Conservation (phyloP, 2,797 vertebrate genomes). For the Crax fasciolata region DNA sequence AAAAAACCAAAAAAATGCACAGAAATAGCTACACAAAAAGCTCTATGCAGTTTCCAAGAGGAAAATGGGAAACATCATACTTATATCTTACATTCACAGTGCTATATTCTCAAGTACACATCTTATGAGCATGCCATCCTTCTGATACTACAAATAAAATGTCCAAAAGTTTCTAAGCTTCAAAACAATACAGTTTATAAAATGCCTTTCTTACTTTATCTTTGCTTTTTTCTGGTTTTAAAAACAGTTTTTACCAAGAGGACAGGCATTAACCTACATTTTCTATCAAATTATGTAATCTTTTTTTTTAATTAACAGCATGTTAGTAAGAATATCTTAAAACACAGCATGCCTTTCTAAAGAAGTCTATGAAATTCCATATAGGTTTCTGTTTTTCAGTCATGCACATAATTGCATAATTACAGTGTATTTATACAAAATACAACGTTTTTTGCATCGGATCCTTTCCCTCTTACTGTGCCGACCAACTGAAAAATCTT, state of each 20-base stretch:
- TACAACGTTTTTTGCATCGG: not conserved
- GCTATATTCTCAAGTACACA: not conserved
- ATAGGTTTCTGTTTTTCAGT: not conserved
- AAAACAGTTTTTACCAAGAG: not conserved
- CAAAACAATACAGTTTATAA: not conserved
- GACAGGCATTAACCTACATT: not conserved
- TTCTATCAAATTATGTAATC: not conserved
- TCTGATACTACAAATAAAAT: conserved; percentile 15
- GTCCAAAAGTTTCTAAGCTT: not conserved
- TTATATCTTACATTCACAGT: not conserved
- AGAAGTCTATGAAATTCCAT: not conserved
- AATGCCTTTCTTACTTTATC: not conserved
- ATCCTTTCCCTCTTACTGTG: not conserved
- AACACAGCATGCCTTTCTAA: not conserved
- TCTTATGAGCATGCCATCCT: not conserved
- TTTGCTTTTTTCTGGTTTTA: not conserved
- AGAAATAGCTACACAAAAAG: not conserved
- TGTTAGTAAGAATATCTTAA: not conserved
- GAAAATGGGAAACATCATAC: not conserved
- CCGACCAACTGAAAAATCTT: not conserved
- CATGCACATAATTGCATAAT: not conserved
- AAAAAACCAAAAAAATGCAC: not conserved
- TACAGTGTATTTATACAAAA: not conserved
- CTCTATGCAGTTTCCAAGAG: not conserved
- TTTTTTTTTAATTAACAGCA: not conserved